Percentiles rank a stretch among this genome's conserved stretches.
Evolutionary conservation across 2,113 vertebrate genomes (phyloP).

Genomic region (Halcyon senegalensis): DNA sequence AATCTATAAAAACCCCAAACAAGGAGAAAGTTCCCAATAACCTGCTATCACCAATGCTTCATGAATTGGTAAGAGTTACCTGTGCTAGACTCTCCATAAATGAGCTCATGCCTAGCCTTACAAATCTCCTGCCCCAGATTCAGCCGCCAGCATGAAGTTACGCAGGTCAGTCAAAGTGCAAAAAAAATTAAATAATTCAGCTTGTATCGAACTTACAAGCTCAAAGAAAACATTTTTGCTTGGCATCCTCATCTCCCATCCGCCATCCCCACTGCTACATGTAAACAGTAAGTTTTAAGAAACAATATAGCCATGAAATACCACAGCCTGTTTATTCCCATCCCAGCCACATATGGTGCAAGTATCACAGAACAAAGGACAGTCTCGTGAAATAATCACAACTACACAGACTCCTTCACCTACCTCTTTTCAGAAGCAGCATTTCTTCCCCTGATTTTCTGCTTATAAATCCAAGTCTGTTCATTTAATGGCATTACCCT

Average conservation of each 20-base stretch:
- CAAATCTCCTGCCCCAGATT: background rate
- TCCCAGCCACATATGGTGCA: background rate
- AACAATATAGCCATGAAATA: background rate
- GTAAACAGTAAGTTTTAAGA: background rate
- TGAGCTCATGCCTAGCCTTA: background rate
- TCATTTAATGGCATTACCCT: background rate
- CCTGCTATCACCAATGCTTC: background rate
- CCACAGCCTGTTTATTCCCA: background rate
- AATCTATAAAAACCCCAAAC: background rate
- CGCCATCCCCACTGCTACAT: accelerated
- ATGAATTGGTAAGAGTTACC: background rate
- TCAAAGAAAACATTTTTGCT: background rate
- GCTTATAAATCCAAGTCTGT: background rate
- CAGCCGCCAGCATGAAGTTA: background rate
- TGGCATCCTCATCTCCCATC: background rate
- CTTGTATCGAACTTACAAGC: background rate
- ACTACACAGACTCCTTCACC: background rate
- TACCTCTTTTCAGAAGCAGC: background rate
- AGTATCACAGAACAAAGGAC: background rate
- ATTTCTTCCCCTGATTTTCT: background rate
- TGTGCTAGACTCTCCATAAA: background rate
- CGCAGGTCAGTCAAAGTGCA: background rate
- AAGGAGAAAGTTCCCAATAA: background rate
- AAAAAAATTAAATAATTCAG: background rate
- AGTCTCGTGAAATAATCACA: accelerated